These are phyloP conservation scores for Rapana venosa DNA, from an alignment of 2,888 invertebrate genomes.

Conservation along the genomic window DNA sequence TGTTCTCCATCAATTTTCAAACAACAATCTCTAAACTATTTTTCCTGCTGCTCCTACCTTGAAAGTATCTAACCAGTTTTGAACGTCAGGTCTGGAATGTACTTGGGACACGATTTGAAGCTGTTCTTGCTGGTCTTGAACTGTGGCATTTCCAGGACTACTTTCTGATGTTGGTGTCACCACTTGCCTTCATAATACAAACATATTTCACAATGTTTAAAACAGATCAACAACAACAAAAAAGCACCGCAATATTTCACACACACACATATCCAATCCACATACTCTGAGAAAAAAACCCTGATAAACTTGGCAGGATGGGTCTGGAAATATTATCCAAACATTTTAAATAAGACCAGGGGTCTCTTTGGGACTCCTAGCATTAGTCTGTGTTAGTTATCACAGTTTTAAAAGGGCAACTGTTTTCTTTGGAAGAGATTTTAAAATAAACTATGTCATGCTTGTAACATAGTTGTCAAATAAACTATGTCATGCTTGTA, in stretches of 20 bases:
- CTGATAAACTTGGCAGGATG: too few relatives aligned
- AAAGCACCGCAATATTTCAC: neutral
- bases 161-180: neutral
- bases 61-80: slow-evolving; percentile 87
- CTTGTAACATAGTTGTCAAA: too few relatives aligned
- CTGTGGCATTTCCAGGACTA: neutral
- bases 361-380: too few relatives aligned
- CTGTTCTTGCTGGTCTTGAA: neutral
- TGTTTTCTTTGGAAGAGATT: too few relatives aligned
- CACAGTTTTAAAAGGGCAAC: too few relatives aligned
- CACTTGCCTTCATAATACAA: neutral
- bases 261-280: neutral
- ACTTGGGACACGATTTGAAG: slow-evolving; percentile 82
- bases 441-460: too few relatives aligned
- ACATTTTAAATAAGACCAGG: too few relatives aligned
- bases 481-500: too few relatives aligned
- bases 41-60: slow-evolving; percentile 79
- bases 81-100: slow-evolving; percentile 87
- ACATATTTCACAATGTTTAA: neutral
- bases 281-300: neutral
- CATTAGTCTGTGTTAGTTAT: too few relatives aligned
- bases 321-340: too few relatives aligned
- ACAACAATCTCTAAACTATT: too few relatives aligned
- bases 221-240: neutral
- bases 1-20: too few relatives aligned